Evolutionary conservation across 2,888 invertebrate genomes (phyloP).

Genomic region (Acheta domesticus): DNA sequence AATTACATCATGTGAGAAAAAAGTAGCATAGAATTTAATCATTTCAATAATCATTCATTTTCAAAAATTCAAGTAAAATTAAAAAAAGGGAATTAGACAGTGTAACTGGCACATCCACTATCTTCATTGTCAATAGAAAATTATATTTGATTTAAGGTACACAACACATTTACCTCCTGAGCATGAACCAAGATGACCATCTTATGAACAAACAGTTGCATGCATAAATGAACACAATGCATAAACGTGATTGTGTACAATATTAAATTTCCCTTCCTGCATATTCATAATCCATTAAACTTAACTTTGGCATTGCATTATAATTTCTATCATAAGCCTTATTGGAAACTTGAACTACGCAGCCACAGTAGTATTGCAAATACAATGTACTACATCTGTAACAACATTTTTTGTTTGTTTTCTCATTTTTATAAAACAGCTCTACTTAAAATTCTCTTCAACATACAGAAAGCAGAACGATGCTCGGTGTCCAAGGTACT

Average conservation of each 20-base stretch:
- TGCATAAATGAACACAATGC: conserved; percentile 25
- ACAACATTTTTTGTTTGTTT: neutral
- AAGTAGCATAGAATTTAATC: too few species aligned
- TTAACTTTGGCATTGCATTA: neutral
- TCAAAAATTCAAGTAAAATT: too few species aligned
- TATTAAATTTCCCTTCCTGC: neutral
- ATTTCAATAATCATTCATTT: too few species aligned
- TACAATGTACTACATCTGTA: neutral
- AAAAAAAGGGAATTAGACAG: too few species aligned
- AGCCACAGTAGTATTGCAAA: neutral
- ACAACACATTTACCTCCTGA: conserved; percentile 27
- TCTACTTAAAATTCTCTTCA: conserved; percentile 27
- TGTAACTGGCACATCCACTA: too few species aligned
- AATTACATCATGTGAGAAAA: too few species aligned
- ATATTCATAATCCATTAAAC: neutral
- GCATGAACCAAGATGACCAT: conserved; percentile 27
- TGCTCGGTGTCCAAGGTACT: conserved; percentile 25
- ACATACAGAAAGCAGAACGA: conserved; percentile 24
- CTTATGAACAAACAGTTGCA: conserved; percentile 12
- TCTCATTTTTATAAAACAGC: conserved; percentile 23
- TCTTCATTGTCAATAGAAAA: neutral
- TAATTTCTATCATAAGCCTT: neutral
- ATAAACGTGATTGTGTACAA: conserved; percentile 3
- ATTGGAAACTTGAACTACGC: neutral
- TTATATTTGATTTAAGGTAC: conserved; percentile 18